phyloP scores from a whole-genome alignment of 2,113 vertebrate genomes.

The Pseudorhombus dupliciocellatus region DNA sequence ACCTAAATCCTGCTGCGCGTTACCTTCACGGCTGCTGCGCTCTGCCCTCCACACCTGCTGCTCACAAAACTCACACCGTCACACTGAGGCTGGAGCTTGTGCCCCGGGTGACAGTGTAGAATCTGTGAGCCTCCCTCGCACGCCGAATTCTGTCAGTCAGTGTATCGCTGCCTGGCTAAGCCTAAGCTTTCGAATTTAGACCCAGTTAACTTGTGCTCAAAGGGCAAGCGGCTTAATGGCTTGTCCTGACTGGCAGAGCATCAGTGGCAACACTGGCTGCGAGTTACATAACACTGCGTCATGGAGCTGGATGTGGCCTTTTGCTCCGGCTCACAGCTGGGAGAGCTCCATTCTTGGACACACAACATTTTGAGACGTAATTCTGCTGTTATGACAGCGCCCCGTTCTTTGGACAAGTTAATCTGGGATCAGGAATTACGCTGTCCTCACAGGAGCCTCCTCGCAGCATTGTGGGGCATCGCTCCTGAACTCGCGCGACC shows the following conservation, averaged over 20 bases:
- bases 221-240: conserved; percentile 52
- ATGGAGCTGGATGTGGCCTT: conserved; percentile 32
- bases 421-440: conserved; percentile 33
- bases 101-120: neutral
- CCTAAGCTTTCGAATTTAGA: conserved; percentile 46
- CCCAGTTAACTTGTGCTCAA: conserved; percentile 45
- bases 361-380: conserved; percentile 6
- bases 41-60: conserved; percentile 21
- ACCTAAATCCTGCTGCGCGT: conserved; percentile 30
- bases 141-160: conserved; percentile 5
- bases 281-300: conserved; percentile 58
- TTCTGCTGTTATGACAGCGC: conserved; percentile 4
- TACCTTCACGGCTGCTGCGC: conserved; percentile 45
- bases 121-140: conserved; percentile 28
- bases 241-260: conserved; percentile 38
- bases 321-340: conserved; percentile 41
- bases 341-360: conserved; percentile 17
- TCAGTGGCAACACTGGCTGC: conserved; percentile 16
- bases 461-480: neutral
- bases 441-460: neutral
- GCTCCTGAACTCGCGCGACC: neutral
- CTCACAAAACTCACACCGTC: conserved; percentile 28
- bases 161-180: conserved; percentile 33
- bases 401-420: conserved; percentile 10
- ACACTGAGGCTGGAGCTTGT: conserved; percentile 19